Base-by-base conservation (phyloP, 1,140 invertebrate species). In the Hyles euphorbiae region DNA sequence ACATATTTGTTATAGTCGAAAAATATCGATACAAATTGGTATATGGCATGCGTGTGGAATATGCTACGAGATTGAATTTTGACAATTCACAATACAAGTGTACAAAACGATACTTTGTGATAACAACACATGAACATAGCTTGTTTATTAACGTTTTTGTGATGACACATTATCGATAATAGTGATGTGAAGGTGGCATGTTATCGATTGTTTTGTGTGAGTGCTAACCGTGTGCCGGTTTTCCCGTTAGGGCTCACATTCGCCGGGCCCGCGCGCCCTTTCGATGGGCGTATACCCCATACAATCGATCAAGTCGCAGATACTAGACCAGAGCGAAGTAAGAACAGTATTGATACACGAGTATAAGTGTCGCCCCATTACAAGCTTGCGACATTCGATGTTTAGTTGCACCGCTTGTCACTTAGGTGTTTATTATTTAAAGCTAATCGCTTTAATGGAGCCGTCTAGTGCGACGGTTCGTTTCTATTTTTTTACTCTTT, bases 261-360 rank as follows among this genome's bases (percentile, higher is more conserved):
- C 96, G 86, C 95, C 96, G 87, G 95, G 94, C 90, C 94, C 94
- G 83, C 93, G 95, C 81, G 93, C 93, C 77, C 92, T 95, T 65
- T 95, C 95, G 67, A 94, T 96, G 93, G 96, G 96, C 72, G 92
- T 94, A 86, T 97, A 95, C 90, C 95, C 95, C 73, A 94, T 96
- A 87, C 94, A 96, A 90, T 93, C 93, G 90, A 92, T 97, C 87
- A 93, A 94, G 87, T 96, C 95, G 76, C 92, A 93, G 90, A 95
- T 96, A 85, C 92, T 95, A 87, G 92, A 93, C 87, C 93, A 93
- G 83, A 92, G 95, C 86, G 93, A 96, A 92, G 96, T 97, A 96
- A 97, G 96, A 96, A 71, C 64, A 72, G 67, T 71, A 71, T 75
- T 78, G 70, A 72, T 63, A 64, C 74, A 73, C 73, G 70, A 72